A percentile compares a stretch with the other conserved stretches of the same genome.
Evolutionary conservation across 2,888 invertebrate species (phyloP).

Genomic region (Campoplex nolae): DNA sequence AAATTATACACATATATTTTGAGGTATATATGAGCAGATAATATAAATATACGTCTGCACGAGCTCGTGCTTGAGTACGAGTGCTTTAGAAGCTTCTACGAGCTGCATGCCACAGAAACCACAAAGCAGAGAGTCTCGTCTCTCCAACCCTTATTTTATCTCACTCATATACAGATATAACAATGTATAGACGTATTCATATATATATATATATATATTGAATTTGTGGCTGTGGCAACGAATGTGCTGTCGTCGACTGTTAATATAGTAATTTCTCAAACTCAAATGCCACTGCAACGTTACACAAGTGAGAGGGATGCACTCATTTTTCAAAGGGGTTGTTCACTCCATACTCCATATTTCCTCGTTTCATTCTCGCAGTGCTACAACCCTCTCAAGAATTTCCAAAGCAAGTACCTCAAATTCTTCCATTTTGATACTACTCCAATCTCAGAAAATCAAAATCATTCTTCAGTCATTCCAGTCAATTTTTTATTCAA

Average conservation of each 20-base stretch:
- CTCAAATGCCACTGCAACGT: conserved; percentile 6
- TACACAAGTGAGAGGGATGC: neutral
- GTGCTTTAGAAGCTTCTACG: conserved; percentile 80
- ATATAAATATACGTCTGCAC: neutral
- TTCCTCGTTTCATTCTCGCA: neutral
- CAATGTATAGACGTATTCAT: neutral
- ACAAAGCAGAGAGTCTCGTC: conserved; percentile 34
- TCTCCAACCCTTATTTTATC: conserved; percentile 15
- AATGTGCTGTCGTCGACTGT: conserved; percentile 55
- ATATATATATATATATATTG: conserved; percentile 14
- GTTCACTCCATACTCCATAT: conserved; percentile 15
- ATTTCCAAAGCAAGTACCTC: neutral
- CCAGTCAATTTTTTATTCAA: neutral
- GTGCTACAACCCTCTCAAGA: neutral
- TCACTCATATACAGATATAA: neutral
- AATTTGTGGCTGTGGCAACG: conserved; percentile 45
- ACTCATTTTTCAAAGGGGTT: conserved; percentile 8
- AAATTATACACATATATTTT: neutral
- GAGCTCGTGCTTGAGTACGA: conserved; percentile 65
- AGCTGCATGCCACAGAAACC: conserved; percentile 60
- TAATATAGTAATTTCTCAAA: conserved; percentile 58
- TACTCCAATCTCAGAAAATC: neutral
- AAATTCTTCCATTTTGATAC: neutral
- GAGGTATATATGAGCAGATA: neutral
- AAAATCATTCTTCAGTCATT: neutral